These are phyloP conservation scores for Leucopsar rothschildi DNA, from an alignment of 2,113 vertebrate genomes.

Conservation along the genomic window DNA sequence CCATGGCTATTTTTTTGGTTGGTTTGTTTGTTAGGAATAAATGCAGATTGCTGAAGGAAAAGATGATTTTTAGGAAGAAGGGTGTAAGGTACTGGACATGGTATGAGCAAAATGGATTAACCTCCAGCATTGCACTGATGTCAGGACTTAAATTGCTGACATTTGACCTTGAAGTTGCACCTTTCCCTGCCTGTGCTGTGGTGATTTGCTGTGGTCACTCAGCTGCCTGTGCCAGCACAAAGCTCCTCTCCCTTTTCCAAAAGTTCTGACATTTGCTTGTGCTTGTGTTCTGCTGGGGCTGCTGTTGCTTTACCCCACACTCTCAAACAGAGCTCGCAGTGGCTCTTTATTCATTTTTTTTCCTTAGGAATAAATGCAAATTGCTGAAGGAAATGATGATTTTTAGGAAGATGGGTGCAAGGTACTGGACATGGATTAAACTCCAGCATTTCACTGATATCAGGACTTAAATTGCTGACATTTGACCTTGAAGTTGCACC, in stretches of 20 bases:
- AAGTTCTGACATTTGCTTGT: neutral
- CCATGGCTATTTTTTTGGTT: neutral
- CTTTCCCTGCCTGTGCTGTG: neutral
- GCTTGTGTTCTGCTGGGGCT: constrained; percentile 49
- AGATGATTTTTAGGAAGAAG: neutral
- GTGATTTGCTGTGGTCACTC: neutral
- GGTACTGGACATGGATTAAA: neutral
- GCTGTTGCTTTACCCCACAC: constrained; percentile 54
- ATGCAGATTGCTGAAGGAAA: neutral
- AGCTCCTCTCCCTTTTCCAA: fast-evolving
- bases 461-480: neutral
- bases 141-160: neutral
- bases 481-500: neutral
- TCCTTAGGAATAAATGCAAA: neutral
- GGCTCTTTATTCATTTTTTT: neutral
- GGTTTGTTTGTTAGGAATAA: neutral
- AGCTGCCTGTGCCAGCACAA: neutral
- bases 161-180: neutral
- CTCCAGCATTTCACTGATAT: neutral
- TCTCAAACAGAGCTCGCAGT: constrained; percentile 42
- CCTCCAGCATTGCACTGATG: neutral
- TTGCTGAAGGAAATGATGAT: neutral
- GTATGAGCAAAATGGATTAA: neutral
- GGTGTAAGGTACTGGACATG: neutral
- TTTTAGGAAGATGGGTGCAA: neutral